phyloP scores from a whole-genome alignment of 2,797 vertebrate genomes.

The Atherinosoma microstoma region DNA sequence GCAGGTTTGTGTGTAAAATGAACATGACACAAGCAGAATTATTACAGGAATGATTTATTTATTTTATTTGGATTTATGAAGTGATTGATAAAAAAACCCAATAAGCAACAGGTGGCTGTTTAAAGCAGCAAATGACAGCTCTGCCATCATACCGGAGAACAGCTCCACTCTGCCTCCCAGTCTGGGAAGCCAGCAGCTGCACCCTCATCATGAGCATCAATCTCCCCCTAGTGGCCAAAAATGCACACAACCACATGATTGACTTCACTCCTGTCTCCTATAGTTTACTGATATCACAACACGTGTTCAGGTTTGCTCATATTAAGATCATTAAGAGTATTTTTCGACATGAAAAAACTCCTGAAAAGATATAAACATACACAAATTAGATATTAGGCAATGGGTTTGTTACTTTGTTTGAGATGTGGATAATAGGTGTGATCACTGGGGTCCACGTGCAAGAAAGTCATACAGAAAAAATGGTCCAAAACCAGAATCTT shows the following conservation, averaged over 20 bases:
- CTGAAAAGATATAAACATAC: not conserved
- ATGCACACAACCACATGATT: not conserved
- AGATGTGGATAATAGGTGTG: no score
- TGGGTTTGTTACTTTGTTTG: not conserved
- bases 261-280: not conserved
- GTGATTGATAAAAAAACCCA: slow-evolving; percentile 8
- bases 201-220: slow-evolving; percentile 52
- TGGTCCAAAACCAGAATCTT: not conserved
- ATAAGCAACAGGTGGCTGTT: slow-evolving; percentile 55
- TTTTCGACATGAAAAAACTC: not conserved
- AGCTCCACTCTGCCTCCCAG: slow-evolving; percentile 58
- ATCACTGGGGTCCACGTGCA: no score
- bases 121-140: not conserved
- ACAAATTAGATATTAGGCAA: not conserved
- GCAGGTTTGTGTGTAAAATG: slow-evolving; percentile 24
- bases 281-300: not conserved
- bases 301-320: not conserved
- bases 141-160: slow-evolving; percentile 65
- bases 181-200: slow-evolving; percentile 55
- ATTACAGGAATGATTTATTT: slow-evolving; percentile 8
- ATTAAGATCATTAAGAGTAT: not conserved
- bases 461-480: not conserved
- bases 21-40: slow-evolving; percentile 11
- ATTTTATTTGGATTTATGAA: slow-evolving; percentile 22
- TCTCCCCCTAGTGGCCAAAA: slow-evolving; percentile 59